Percentiles rank a stretch among this genome's conserved stretches.
Evolutionary conservation across 2,888 invertebrate genomes (phyloP).

Genomic region (Callinectes sapidus): DNA sequence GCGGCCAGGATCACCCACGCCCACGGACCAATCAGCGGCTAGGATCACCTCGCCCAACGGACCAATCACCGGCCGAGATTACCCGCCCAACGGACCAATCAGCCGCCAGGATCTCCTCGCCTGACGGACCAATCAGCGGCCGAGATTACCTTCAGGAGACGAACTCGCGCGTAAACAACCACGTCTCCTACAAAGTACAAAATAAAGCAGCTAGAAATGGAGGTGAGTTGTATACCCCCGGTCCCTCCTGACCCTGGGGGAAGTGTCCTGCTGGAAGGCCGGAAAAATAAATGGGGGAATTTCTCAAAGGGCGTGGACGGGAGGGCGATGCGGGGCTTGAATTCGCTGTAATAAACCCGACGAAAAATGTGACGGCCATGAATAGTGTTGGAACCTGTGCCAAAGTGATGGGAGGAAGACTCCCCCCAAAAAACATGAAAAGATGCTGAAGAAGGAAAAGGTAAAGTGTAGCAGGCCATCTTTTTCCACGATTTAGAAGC

Average conservation of each 20-base stretch:
- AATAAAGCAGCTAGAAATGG: conserved; percentile 66
- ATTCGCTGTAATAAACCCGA: neutral
- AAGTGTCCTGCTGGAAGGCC: neutral
- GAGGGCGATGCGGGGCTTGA: neutral
- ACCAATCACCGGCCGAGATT: conserved; percentile 58
- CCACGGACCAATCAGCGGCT: conserved; percentile 60
- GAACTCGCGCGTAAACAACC: conserved; percentile 45
- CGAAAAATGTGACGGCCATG: conserved; percentile 40
- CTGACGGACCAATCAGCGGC: conserved; percentile 56
- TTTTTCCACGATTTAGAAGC: neutral
- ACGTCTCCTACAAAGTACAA: conserved; percentile 63
- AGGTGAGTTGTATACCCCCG: conserved; percentile 39
- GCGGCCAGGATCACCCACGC: conserved; percentile 47
- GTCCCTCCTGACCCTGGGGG: no score
- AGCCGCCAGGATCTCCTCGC: conserved; percentile 36
- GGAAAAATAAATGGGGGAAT: neutral
- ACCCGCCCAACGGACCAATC: conserved; percentile 50
- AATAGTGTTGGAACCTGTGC: conserved; percentile 51
- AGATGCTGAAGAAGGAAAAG: conserved; percentile 32
- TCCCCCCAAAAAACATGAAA: neutral
- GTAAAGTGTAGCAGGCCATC: neutral
- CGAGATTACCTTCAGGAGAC: neutral
- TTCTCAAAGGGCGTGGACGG: neutral
- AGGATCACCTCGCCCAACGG: conserved; percentile 37
- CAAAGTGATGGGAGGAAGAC: conserved; percentile 45